Evolutionary conservation across 2,888 invertebrate genomes (phyloP).

Genomic region (Tenthredo amoena): DNA sequence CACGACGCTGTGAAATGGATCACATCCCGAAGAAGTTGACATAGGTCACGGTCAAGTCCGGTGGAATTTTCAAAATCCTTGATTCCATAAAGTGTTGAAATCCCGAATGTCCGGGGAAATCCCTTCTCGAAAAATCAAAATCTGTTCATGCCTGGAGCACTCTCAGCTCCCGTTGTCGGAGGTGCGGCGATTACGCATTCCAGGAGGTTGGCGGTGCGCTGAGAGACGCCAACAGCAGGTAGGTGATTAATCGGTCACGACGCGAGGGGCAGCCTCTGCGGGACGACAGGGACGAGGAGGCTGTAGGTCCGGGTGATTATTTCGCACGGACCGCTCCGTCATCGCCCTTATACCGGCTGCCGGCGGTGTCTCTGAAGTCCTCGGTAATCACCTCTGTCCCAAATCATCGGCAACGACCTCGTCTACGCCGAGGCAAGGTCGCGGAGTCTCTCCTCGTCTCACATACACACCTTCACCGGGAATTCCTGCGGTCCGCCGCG

Average conservation of each 20-base stretch:
- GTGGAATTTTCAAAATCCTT: neutral
- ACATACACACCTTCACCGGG: neutral
- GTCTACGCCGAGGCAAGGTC: slow-evolving; percentile 48
- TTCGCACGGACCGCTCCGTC: slow-evolving; percentile 73
- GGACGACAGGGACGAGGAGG: neutral
- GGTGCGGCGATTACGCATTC: slow-evolving; percentile 34
- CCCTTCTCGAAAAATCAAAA: neutral
- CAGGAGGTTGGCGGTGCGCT: neutral
- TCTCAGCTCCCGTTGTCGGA: neutral
- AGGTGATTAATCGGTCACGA: slow-evolving; percentile 47
- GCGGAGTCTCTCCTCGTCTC: neutral
- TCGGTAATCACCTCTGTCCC: slow-evolving; percentile 51
- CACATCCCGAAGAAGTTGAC: too few species aligned
- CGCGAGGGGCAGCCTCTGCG: slow-evolving; percentile 3
- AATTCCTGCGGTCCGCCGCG: slow-evolving; percentile 43
- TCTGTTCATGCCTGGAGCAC: neutral
- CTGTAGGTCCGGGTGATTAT: slow-evolving; percentile 67
- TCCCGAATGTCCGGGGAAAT: too few species aligned
- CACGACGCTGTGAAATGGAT: too few species aligned
- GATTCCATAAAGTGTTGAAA: neutral
- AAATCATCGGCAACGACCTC: slow-evolving; percentile 52
- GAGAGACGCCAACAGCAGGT: slow-evolving; percentile 39
- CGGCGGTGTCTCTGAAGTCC: slow-evolving; percentile 53
- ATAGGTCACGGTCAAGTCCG: neutral
- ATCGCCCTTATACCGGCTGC: slow-evolving; percentile 62